phyloP scores from a whole-genome alignment of 2,888 invertebrate species.

The Mimas tiliae region DNA sequence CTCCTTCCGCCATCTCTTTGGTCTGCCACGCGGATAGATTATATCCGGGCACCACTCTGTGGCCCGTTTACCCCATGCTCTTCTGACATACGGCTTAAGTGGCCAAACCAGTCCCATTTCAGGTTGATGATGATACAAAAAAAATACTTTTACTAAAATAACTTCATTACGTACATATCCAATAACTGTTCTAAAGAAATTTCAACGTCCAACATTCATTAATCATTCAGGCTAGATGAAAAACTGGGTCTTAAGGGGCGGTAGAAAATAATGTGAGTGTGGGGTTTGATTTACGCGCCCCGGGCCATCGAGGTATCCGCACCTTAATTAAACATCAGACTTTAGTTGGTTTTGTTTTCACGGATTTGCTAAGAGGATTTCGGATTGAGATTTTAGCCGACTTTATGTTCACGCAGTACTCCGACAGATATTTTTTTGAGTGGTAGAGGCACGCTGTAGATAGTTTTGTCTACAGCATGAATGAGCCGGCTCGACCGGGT shows the following conservation, averaged over 20 bases:
- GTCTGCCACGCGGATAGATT: too few species aligned
- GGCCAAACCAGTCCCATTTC: too few species aligned
- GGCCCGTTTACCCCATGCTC: too few species aligned
- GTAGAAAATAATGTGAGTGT: slow-evolving; percentile 63
- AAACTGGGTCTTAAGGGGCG: slow-evolving; percentile 64
- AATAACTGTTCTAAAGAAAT: slow-evolving; percentile 60
- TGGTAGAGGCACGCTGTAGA: too few species aligned
- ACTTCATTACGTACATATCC: slow-evolving; percentile 35
- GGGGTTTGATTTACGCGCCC: slow-evolving; percentile 63
- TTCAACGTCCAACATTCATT: slow-evolving; percentile 65
- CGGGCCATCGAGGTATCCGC: slow-evolving; percentile 36
- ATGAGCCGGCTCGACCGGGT: too few species aligned
- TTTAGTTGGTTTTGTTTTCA: slow-evolving; percentile 1
- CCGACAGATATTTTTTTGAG: too few species aligned
- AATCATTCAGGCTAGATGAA: slow-evolving; percentile 66
- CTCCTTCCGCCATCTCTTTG: too few species aligned
- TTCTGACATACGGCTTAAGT: too few species aligned
- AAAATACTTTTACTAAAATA: slow-evolving; percentile 30
- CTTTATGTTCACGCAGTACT: too few species aligned
- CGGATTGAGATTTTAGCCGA: not conserved
- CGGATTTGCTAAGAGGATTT: not conserved
- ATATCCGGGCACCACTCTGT: too few species aligned
- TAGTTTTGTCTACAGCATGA: too few species aligned
- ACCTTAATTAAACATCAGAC: slow-evolving; percentile 58
- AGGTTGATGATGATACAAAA: not conserved